Conservation (phyloP, 23 tunicate genomes). For the Halocynthia roretzi region DNA sequence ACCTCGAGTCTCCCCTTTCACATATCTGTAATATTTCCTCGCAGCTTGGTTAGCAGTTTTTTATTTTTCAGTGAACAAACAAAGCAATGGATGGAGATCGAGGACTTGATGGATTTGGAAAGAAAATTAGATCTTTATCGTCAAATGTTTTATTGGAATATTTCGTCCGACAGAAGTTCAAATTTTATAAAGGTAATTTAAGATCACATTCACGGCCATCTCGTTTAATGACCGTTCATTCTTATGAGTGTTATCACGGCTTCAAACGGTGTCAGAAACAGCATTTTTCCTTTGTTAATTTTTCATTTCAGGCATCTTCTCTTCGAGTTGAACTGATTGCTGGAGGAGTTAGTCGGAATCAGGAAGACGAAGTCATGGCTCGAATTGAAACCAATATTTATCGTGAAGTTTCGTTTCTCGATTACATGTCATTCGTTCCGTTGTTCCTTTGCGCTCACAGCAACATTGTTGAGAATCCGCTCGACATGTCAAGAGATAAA, state of each 20-base stretch:
- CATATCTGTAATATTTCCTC: not conserved
- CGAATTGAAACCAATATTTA: slow-evolving; percentile 65
- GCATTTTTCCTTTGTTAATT: not conserved
- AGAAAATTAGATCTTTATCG: slow-evolving; percentile 74
- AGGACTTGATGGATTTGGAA: slow-evolving; percentile 79
- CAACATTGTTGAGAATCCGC: slow-evolving; percentile 71
- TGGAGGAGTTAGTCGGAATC: slow-evolving; percentile 62
- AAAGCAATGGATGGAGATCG: slow-evolving; percentile 80
- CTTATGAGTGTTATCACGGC: too few relatives aligned
- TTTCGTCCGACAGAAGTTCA: slow-evolving; percentile 65
- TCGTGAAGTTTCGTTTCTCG: slow-evolving; percentile 88
- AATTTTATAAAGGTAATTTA: slow-evolving; percentile 56
- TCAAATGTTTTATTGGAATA: slow-evolving; percentile 88
- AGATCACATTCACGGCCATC: too few relatives aligned
- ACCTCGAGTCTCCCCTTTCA: not conserved
- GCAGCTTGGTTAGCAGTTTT: not conserved
- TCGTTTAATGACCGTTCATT: too few relatives aligned
- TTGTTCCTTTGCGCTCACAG: slow-evolving; percentile 74
- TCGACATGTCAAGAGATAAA: slow-evolving; percentile 78
- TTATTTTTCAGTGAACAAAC: slow-evolving; percentile 57
- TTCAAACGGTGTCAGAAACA: too few relatives aligned
- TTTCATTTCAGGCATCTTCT: slow-evolving; percentile 32
- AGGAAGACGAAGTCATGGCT: slow-evolving; percentile 76
- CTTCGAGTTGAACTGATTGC: slow-evolving; percentile 78
- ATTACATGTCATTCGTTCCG: slow-evolving; percentile 92